Evolutionary conservation across 2,888 invertebrate genomes (phyloP).

Genomic region (Protonemura montana): DNA sequence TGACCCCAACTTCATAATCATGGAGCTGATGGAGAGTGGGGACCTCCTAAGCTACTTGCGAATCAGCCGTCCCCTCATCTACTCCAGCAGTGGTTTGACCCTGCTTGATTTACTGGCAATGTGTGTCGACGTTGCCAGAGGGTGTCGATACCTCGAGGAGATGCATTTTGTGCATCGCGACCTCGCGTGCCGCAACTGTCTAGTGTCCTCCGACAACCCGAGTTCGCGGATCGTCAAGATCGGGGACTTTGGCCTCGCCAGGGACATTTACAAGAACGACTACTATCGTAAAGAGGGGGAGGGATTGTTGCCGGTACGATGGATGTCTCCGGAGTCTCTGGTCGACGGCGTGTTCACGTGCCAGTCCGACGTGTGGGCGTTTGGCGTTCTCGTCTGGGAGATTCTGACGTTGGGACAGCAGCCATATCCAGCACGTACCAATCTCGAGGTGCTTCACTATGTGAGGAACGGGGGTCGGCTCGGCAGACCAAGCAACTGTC

Average conservation of each 20-base stretch:
- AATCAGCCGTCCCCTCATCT: constrained; percentile 76
- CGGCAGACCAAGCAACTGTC: constrained; percentile 84
- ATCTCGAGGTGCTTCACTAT: constrained; percentile 89
- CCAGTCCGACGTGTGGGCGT: constrained; percentile 97
- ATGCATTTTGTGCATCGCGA: constrained; percentile 98
- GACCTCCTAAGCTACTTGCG: constrained; percentile 91
- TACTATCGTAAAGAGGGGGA: constrained; percentile 87
- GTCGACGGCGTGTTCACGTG: constrained; percentile 96
- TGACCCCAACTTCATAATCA: constrained; percentile 91
- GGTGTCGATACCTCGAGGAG: constrained; percentile 94
- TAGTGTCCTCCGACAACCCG: constrained; percentile 78
- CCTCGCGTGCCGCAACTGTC: constrained; percentile 93
- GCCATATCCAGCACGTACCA: constrained; percentile 93
- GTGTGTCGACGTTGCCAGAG: constrained; percentile 94
- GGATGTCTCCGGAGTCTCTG: constrained; percentile 98
- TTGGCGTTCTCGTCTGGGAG: constrained; percentile 95
- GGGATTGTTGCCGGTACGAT: constrained; percentile 90
- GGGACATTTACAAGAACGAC: constrained; percentile 97
- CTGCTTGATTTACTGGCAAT: constrained; percentile 87
- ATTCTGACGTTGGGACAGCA: constrained; percentile 95
- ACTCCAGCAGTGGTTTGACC: constrained; percentile 71
- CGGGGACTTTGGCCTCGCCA: constrained; percentile 95
- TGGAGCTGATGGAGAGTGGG: constrained; percentile 98
- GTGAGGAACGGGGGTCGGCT: constrained; percentile 88
- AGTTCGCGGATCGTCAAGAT: constrained; percentile 87